A percentile compares a stretch with the other conserved stretches of the same genome.
phyloP scores from a whole-genome alignment of 2,888 invertebrate species.

The Oligia latruncula region DNA sequence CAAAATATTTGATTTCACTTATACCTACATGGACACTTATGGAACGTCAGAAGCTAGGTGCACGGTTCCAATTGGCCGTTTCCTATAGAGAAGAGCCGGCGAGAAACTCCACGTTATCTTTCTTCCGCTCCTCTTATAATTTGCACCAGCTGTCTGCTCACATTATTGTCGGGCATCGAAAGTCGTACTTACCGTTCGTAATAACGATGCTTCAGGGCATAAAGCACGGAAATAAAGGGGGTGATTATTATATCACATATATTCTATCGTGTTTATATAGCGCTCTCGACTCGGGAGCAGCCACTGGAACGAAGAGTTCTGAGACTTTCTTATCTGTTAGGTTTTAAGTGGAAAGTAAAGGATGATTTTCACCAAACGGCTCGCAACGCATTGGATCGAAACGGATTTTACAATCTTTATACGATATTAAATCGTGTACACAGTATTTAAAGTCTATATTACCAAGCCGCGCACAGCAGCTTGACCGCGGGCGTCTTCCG shows the following conservation, averaged over 20 bases:
- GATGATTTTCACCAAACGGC: too few species aligned
- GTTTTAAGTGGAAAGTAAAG: slow-evolving; percentile 22
- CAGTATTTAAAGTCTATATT: too few species aligned
- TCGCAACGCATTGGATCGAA: too few species aligned
- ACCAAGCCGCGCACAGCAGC: too few species aligned
- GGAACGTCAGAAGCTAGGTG: too few species aligned
- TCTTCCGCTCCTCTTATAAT: not conserved
- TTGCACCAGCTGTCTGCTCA: slow-evolving; percentile 35
- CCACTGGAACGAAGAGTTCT: slow-evolving; percentile 38
- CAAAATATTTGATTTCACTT: too few species aligned
- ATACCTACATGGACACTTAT: too few species aligned
- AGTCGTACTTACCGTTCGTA: slow-evolving; percentile 53
- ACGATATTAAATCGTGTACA: too few species aligned
- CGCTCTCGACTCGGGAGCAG: slow-evolving; percentile 17
- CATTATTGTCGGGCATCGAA: slow-evolving; percentile 56
- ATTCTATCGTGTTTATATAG: slow-evolving; percentile 23
- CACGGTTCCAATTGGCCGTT: too few species aligned
- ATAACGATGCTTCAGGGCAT: slow-evolving; percentile 63
- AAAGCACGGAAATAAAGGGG: slow-evolving; percentile 54
- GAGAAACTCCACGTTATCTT: not conserved
- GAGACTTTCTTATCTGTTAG: slow-evolving; percentile 23
- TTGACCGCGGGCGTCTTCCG: too few species aligned
- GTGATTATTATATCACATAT: slow-evolving; percentile 53
- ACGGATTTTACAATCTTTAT: too few species aligned
- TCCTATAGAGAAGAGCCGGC: too few species aligned